phyloP scores from a whole-genome alignment of 2,113 vertebrate genomes.

The Circaetus gallicus region DNA sequence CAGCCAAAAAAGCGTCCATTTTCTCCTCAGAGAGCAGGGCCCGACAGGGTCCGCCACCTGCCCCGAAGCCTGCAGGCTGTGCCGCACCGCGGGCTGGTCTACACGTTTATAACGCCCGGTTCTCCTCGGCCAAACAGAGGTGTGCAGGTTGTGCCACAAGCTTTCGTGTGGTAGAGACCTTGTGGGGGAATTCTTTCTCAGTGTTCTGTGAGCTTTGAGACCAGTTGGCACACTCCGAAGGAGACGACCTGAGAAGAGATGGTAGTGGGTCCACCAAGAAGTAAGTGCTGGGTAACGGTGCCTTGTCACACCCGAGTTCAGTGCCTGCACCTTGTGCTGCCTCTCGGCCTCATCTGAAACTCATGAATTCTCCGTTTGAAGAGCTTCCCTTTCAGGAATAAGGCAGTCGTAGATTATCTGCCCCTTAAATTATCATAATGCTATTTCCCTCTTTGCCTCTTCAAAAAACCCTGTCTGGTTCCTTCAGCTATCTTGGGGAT shows the following conservation, averaged over 20 bases:
- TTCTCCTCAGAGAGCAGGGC: background rate
- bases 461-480: rapidly evolving
- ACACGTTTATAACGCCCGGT: rapidly evolving
- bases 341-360: background rate
- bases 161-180: background rate
- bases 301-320: rapidly evolving
- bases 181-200: rapidly evolving
- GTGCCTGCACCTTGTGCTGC: background rate
- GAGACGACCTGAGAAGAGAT: background rate
- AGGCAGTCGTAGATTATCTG: rapidly evolving
- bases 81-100: rapidly evolving
- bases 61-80: rapidly evolving
- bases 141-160: rapidly evolving
- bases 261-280: background rate
- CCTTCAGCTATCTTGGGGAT: background rate
- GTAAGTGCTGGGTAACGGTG: too few relatives aligned
- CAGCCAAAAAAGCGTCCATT: rapidly evolving
- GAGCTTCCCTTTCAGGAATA: background rate
- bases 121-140: rapidly evolving
- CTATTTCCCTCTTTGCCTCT: background rate
- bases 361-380: background rate
- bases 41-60: too few relatives aligned
- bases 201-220: rapidly evolving
- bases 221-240: background rate
- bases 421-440: background rate